A percentile compares a stretch with the other conserved stretches of the same genome.
These are phyloP conservation scores for Myotis brandtii DNA, from an alignment of 2,113 vertebrate species.

Conservation along the genomic window DNA sequence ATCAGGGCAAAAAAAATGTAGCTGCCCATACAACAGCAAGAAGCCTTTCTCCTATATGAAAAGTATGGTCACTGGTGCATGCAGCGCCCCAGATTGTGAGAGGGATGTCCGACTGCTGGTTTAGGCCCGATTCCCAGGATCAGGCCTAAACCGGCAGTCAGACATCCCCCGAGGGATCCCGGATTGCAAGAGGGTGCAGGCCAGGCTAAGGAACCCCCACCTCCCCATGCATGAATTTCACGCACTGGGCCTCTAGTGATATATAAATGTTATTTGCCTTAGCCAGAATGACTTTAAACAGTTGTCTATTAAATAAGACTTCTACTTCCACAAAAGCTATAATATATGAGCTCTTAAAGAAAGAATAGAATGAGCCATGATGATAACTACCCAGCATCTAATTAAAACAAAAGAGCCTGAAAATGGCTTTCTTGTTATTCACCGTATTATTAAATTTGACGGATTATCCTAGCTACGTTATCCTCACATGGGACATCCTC, in stretches of 20 bases:
- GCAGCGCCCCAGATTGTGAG: too few species aligned
- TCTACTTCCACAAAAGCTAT: slow-evolving; percentile 53
- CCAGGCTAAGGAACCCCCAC: too few species aligned
- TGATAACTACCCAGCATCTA: slow-evolving; percentile 62
- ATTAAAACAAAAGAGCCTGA: slow-evolving; percentile 79
- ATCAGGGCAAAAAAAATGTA: too few species aligned
- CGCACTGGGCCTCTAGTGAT: background rate
- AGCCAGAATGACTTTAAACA: slow-evolving; percentile 59
- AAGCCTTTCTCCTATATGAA: too few species aligned
- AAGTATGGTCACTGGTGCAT: too few species aligned
- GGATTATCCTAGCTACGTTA: slow-evolving; percentile 46
- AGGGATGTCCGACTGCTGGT: too few species aligned
- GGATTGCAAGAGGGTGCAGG: too few species aligned
- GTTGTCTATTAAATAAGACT: slow-evolving; percentile 58
- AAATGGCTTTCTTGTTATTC: slow-evolving; percentile 70
- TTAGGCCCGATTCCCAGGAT: too few species aligned
- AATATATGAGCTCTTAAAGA: slow-evolving; percentile 60
- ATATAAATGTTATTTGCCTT: slow-evolving; percentile 1
- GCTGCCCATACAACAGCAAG: too few species aligned
- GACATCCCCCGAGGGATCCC: too few species aligned
- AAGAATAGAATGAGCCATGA: slow-evolving; percentile 64
- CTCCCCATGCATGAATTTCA: too few species aligned
- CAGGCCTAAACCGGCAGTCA: too few species aligned
- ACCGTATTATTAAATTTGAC: slow-evolving; percentile 65
- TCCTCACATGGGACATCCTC: background rate